phyloP scores from a whole-genome alignment of 2,113 vertebrate genomes.

The Chaetodon auriga region DNA sequence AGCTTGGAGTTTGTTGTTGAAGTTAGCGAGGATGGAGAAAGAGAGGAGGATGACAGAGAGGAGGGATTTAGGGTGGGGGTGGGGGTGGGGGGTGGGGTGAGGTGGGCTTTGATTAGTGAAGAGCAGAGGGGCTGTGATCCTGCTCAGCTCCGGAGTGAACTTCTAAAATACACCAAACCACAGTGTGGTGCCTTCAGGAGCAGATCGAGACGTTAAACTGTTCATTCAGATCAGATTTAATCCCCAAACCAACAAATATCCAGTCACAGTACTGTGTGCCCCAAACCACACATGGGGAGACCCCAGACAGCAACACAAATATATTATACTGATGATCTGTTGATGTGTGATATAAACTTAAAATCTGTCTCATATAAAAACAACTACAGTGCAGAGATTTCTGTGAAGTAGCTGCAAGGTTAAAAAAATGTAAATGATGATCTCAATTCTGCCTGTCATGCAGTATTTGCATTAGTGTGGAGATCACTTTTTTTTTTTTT shows the following conservation, averaged over 20 bases:
- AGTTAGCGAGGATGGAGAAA: conserved; percentile 42
- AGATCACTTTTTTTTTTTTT: too few relatives aligned
- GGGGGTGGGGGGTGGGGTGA: conserved; percentile 19
- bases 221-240: not conserved
- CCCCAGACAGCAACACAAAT: not conserved
- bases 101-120: conserved; percentile 72
- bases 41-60: conserved; percentile 48
- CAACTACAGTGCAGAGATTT: too few relatives aligned
- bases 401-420: too few relatives aligned
- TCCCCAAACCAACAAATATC: not conserved
- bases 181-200: not conserved
- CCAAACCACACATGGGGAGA: not conserved
- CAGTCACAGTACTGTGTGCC: not conserved
- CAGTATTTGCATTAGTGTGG: too few relatives aligned
- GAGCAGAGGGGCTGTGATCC: conserved; percentile 71
- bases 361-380: too few relatives aligned
- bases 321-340: not conserved
- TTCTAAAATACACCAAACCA: not conserved
- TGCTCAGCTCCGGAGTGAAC: not conserved
- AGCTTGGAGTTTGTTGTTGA: conserved; percentile 52
- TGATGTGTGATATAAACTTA: not conserved
- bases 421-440: too few relatives aligned
- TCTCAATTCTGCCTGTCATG: too few relatives aligned
- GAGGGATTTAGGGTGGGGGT: conserved; percentile 1
- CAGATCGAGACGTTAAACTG: not conserved